Evolutionary conservation across 2,113 vertebrate species (phyloP), one percentile per base, ranked within the genome.

Genomic region (Nyctereutes procyonoides): DNA sequence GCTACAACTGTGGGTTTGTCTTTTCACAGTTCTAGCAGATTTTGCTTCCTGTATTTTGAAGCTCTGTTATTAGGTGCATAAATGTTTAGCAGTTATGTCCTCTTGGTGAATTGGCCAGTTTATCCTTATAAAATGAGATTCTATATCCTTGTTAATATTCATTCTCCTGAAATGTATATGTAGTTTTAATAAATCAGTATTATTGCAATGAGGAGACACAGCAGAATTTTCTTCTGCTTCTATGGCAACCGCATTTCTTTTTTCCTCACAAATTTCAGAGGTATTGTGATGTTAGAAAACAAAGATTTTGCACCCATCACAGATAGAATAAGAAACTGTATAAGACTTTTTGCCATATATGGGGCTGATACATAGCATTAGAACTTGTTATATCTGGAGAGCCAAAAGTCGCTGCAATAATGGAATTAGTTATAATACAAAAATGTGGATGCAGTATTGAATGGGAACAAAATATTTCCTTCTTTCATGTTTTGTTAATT

Each of bases 221-320:
- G n/a, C 6, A 60, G 38, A 87, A 73, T 38, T 83, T 92, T 26
- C 1, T 20, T 56, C 16, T 73, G 24, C 62, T 94, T 84, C 30
- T 74, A 11, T 55, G 62, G 19, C n/a, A 93, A 17, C 2, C 14
- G n/a, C 73, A 24, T 53, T 63, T 62, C 20, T 74, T 10, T 65
- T 6, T 83, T 88, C 58, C 73, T 55, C 35, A 35, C 62, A 35
- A 71, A 87, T 38, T 93, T 79, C 82, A 8, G 56, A 80, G 32
- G 60, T 48, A 82, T 65, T 56, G 1, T 28, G 55, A 30, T 79
- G 16, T 74, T 97, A 26, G 51, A 24, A 92, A 63, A 58, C 28
- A 90, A 92, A 92, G 65, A 82, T 94, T 95, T 74, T 94, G 48
- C 28, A 83, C 35, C 62, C 12, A 62, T 94, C 80, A 90, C 10